These are phyloP conservation scores for Mycetomoellerius zeteki DNA, from an alignment of 1,140 invertebrate species.

Conservation along the genomic window DNA sequence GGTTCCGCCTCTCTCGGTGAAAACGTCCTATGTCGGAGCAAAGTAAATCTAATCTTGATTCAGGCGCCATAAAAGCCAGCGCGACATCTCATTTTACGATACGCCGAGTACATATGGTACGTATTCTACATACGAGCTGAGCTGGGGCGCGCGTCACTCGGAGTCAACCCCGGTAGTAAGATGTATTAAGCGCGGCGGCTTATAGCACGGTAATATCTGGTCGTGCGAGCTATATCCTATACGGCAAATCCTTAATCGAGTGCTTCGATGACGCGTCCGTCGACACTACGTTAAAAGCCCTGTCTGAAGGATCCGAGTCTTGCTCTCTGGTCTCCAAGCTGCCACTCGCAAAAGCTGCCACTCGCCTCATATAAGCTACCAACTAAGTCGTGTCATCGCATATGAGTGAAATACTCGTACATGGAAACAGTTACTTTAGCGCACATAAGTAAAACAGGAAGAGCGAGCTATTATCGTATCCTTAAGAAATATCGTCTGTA, in stretches of 20 bases:
- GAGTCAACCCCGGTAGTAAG: slow-evolving; percentile 30
- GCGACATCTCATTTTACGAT: slow-evolving; percentile 85
- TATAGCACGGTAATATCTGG: slow-evolving; percentile 66
- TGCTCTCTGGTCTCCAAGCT: slow-evolving; percentile 22
- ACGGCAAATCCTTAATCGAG: slow-evolving; percentile 72
- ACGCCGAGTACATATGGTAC: slow-evolving; percentile 78
- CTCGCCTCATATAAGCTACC: background rate
- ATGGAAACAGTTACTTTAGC: slow-evolving; percentile 2
- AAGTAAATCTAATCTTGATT: slow-evolving; percentile 86
- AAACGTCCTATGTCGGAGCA: slow-evolving; percentile 70
- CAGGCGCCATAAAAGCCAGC: slow-evolving; percentile 81
- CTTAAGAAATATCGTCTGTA: slow-evolving; percentile 18
- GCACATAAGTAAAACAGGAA: slow-evolving; percentile 24
- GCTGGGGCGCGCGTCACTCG: slow-evolving; percentile 23
- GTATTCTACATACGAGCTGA: slow-evolving; percentile 56
- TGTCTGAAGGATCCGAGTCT: slow-evolving; percentile 43
- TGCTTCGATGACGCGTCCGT: slow-evolving; percentile 58
- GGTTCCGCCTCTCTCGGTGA: slow-evolving; percentile 51
- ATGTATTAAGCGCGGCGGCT: slow-evolving; percentile 67
- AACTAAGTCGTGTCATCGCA: background rate
- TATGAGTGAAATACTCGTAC: background rate
- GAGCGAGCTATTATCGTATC: slow-evolving; percentile 23
- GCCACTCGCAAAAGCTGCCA: slow-evolving; percentile 49
- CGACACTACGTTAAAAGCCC: slow-evolving; percentile 59
- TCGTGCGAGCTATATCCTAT: background rate